Percentiles rank a stretch among this genome's conserved stretches.
These are phyloP conservation scores for Eilema sororculum DNA, from an alignment of 2,888 invertebrate genomes.

Conservation along the genomic window DNA sequence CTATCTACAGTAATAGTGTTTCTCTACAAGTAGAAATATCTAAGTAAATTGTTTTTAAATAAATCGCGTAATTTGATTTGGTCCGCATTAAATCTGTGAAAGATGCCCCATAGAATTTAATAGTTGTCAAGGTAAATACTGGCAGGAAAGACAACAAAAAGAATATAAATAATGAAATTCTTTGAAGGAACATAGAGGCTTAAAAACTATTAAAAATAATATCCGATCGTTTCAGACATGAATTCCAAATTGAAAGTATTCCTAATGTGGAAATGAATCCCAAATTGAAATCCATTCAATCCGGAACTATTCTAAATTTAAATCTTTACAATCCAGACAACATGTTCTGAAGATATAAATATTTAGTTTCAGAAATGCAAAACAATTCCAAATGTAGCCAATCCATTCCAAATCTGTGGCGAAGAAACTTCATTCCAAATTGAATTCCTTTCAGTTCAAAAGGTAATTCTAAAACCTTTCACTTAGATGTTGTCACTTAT, in stretches of 20 bases:
- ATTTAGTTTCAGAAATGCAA: slow-evolving; percentile 45
- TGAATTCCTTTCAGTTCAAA: slow-evolving; percentile 41
- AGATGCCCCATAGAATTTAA: slow-evolving; percentile 45
- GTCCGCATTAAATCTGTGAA: slow-evolving; percentile 42
- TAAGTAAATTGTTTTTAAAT: slow-evolving; percentile 29
- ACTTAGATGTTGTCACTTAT: slow-evolving; percentile 76
- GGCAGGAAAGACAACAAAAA: slow-evolving; percentile 53
- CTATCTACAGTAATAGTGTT: slow-evolving; percentile 37
- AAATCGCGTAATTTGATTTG: slow-evolving; percentile 33
- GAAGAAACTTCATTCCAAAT: slow-evolving; percentile 25
- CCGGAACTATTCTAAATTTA: slow-evolving; percentile 44
- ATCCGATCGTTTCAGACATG: slow-evolving; percentile 40
- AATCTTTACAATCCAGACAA: slow-evolving; percentile 31
- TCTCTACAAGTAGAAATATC: slow-evolving; percentile 20
- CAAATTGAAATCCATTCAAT: slow-evolving; percentile 31
- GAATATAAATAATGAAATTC: slow-evolving; percentile 54
- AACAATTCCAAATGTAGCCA: slow-evolving; percentile 47
- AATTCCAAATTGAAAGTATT: slow-evolving; percentile 37
- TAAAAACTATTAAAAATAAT: slow-evolving; percentile 39
- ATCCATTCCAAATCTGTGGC: slow-evolving; percentile 30
- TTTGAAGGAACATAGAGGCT: slow-evolving; percentile 55
- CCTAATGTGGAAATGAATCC: slow-evolving; percentile 30
- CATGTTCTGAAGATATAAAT: slow-evolving; percentile 27
- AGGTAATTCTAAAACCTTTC: slow-evolving; percentile 38
- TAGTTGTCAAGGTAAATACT: slow-evolving; percentile 48